Base-by-base conservation (phyloP, 2,113 vertebrate genomes). In the Bos indicus region DNA sequence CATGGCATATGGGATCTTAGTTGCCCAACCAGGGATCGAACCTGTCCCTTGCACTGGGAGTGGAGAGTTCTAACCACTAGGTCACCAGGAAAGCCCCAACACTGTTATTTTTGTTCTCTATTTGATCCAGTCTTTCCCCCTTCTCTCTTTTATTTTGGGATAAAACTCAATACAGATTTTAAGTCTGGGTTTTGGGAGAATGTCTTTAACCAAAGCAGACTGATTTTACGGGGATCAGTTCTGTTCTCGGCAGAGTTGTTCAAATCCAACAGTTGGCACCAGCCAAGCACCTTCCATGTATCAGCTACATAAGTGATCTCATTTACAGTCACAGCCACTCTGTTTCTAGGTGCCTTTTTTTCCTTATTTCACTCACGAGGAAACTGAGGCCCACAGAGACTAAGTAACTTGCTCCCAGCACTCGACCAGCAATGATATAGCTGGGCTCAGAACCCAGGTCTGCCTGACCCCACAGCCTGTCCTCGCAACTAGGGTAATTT, bases 141-240 rank as follows among this genome's bases (percentile, higher is more conserved):
- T 88, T 48, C 48, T 95, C 9, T 46, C 23, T 33, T 54, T 84
- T 60, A 56, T 85, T 87, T 46, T 57, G 40, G 82, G 54, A 67
- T 54, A 95, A 86, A 94, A 94, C 26, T 81, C 33, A 82, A 83
- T 54, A 46, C n/a, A 77, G 14, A 91, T 12, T 88, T 87, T 92
- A 86, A 83, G 85, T 82, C 36, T 33, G 23, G 62, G 94, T 46
- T 64, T 97, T 85, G 60, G 25, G 87, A 82, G 54, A 91, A 84
- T 77, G 30, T 91, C 71, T 74, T 90, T 86, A 30, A 74, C 30
- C 15, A 52, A 56, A 91, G 52, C 67, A 67, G 89, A 17, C 36
- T 91, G 84, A 40, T 80, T 93, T 97, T 83, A 23, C 30, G 25
- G 87, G 43, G 21, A 82, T 36, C 14, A 5, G 33, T 94, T 96